Evolutionary conservation across 2,888 invertebrate species (phyloP), one percentile per base, ranked within the genome.

Genomic region (Tipula confusa): DNA sequence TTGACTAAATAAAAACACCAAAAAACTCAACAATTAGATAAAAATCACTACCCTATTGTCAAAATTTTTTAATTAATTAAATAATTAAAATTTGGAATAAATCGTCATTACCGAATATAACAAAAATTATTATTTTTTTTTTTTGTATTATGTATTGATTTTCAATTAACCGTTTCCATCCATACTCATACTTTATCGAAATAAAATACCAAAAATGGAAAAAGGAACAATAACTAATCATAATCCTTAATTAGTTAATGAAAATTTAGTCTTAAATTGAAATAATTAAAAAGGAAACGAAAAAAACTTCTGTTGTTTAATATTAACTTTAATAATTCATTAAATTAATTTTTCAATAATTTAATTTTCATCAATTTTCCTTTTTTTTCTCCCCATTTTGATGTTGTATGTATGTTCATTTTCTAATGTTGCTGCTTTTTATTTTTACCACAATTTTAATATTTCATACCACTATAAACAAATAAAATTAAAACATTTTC

Each of bases 261-360:
- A 64, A 64, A 64, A 64, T 64, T 64, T 64, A 9, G 24, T 9
- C 64, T 64, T 18, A 24, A 64, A 64, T 64, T 64, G 24, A 64
- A 64, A 64, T 64, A 64, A 64, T 64, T 64, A 64, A 24, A 64
- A 18, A 24, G 64, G 6, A 48, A 48, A 48, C 7, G 24, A 64
- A 64, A 18, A 18, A 64, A 64, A 64, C 64, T 64, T 64, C 64
- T 64, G 64, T 64, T 64, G 18, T 64, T 64, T 24, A 64, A 64
- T 64, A 64, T 24, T 64, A 24, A 64, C 64, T 64, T 64, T 64
- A 64, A 64, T 64, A 64, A 24, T 24, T 64, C 64, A 64, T 64
- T 64, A 64, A 64, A 64, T 64, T 64, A 24, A 64, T 64, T 64
- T 64, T 64, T 64, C 64, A 64, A 64, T 64, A 64, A 64, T 64